Evolutionary conservation across 1,140 invertebrate species (phyloP).

Genomic region (Eubasilissa regina): DNA sequence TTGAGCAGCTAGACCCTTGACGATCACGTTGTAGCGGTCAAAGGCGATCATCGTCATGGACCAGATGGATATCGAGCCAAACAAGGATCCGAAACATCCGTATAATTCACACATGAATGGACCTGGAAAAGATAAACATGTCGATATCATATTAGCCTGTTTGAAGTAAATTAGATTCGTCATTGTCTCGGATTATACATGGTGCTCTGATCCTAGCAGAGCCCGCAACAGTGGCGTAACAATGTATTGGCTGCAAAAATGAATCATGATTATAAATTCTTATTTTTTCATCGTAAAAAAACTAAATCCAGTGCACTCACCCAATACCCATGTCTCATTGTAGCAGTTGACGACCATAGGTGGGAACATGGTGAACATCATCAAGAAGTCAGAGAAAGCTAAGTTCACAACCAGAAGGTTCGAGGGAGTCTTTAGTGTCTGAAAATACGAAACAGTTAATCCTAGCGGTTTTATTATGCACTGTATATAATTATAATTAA

Average conservation of each 20-base stretch:
- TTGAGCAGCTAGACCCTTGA: slow-evolving; percentile 80
- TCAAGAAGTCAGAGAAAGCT: slow-evolving; percentile 89
- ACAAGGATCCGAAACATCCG: slow-evolving; percentile 83
- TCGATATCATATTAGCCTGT: no score
- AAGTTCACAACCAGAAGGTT: slow-evolving; percentile 90
- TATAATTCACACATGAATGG: slow-evolving; percentile 88
- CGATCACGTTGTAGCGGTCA: slow-evolving; percentile 91
- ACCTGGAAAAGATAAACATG: slow-evolving; percentile 65
- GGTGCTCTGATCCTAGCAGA: no score
- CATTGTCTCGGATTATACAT: no score
- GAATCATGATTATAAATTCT: no score
- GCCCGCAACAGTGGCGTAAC: no score
- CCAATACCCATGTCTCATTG: slow-evolving; percentile 89
- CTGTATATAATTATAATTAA: no score
- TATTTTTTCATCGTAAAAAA: no score
- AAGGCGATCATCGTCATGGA: slow-evolving; percentile 89
- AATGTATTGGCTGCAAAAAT: no score
- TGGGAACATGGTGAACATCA: slow-evolving; percentile 89
- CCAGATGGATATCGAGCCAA: slow-evolving; percentile 89
- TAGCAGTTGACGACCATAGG: slow-evolving; percentile 91
- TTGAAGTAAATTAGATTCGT: no score
- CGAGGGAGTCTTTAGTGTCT: slow-evolving; percentile 83
- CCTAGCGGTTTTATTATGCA: no score
- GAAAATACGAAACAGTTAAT: slow-evolving; percentile 52
- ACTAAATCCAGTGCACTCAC: slow-evolving; percentile 64